Percentiles rank a stretch among this genome's conserved stretches.
Evolutionary conservation across 2,113 vertebrate genomes (phyloP).

Genomic region (Acanthisitta chloris): DNA sequence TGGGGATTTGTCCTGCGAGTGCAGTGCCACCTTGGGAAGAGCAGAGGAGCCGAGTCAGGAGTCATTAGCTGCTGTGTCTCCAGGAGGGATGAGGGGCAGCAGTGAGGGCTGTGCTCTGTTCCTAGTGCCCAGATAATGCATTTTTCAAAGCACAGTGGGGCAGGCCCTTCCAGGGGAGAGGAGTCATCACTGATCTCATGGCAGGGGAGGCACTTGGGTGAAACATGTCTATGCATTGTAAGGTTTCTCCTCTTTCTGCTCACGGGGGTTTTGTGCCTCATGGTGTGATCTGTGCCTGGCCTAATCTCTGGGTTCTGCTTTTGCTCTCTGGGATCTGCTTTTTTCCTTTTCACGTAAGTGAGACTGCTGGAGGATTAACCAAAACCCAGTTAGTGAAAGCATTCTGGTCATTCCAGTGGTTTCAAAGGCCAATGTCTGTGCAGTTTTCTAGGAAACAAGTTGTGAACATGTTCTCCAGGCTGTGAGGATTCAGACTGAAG

Average conservation of each 20-base stretch:
- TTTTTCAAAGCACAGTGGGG: background rate
- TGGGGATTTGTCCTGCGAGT: background rate
- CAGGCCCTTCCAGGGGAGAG: background rate
- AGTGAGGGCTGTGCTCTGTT: background rate
- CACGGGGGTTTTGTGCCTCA: background rate
- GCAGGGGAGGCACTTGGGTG: background rate
- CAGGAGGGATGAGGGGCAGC: background rate
- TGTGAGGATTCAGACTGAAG: background rate
- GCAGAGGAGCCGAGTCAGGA: constrained; percentile 26
- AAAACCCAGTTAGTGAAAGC: background rate
- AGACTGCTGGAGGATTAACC: background rate
- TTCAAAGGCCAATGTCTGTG: background rate
- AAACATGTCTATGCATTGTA: background rate
- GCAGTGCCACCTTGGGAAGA: background rate
- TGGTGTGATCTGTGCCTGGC: background rate
- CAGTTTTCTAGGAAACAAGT: background rate
- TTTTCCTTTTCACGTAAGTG: background rate
- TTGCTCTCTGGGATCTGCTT: background rate
- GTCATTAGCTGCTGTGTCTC: background rate
- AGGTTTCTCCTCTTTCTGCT: background rate
- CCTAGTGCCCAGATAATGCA: background rate
- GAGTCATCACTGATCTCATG: background rate
- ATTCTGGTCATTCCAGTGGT: background rate
- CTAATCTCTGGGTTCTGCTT: background rate
- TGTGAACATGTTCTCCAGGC: background rate